Conservation (phyloP, 2,797 vertebrate species). For the Leucoraja ocellata region DNA sequence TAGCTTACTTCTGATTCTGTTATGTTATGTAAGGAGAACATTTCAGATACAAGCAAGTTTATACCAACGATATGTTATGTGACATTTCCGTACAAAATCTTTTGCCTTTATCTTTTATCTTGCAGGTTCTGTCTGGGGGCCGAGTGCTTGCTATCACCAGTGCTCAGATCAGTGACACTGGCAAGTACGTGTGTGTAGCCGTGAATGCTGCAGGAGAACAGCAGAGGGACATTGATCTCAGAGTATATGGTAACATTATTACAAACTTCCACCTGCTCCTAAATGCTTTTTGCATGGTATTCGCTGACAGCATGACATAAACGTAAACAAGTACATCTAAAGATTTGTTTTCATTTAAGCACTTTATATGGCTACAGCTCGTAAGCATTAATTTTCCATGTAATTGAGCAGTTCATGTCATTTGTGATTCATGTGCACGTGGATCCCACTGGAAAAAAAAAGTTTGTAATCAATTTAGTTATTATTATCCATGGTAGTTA, state of each 20-base stretch:
- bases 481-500: neutral
- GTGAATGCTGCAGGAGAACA: conserved; percentile 89
- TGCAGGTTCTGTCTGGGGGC: conserved; percentile 78
- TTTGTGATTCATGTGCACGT: neutral
- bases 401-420: neutral
- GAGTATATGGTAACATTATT: conserved; percentile 75
- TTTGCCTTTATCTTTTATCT: neutral
- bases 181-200: conserved; percentile 84
- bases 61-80: neutral
- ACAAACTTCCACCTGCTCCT: neutral
- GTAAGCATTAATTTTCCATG: too few relatives aligned
- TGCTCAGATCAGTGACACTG: conserved; percentile 78
- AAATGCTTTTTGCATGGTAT: neutral
- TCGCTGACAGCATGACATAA: neutral
- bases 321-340: neutral
- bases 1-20: too few relatives aligned
- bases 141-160: conserved; percentile 71
- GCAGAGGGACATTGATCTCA: conserved; percentile 73
- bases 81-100: too few relatives aligned
- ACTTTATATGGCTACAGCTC: neutral
- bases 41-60: neutral
- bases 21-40: neutral
- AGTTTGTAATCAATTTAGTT: neutral
- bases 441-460: neutral
- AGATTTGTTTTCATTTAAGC: neutral